Evolutionary conservation across 2,113 vertebrate species (phyloP).

Genomic region (Zosterops japonicus): DNA sequence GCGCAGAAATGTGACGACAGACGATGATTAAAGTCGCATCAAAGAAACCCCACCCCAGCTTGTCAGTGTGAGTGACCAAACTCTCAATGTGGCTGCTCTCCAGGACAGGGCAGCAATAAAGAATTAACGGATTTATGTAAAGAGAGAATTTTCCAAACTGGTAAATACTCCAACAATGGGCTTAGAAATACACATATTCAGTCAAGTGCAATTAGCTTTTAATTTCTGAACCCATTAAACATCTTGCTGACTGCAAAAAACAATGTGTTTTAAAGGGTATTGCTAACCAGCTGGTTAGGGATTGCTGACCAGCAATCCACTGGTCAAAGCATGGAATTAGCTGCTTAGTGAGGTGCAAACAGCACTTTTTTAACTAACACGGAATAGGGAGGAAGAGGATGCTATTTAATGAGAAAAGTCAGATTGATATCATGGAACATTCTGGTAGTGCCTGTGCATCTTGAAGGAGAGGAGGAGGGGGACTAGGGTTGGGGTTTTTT

Average conservation of each 20-base stretch:
- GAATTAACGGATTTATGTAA: conserved; percentile 5
- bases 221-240: conserved; percentile 61
- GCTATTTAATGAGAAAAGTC: conserved; percentile 35
- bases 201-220: conserved; percentile 57
- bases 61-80: neutral
- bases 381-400: neutral
- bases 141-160: neutral
- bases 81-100: neutral
- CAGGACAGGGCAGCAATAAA: neutral
- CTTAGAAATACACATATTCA: conserved; percentile 35
- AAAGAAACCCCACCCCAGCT: neutral
- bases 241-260: conserved; percentile 55
- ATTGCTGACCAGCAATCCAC: conserved; percentile 26
- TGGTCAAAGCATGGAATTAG: conserved; percentile 28
- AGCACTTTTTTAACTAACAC: conserved; percentile 37
- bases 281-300: conserved; percentile 36
- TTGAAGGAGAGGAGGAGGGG: conserved; percentile 5
- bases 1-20: accelerated
- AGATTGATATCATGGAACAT: conserved; percentile 29
- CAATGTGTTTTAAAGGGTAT: neutral
- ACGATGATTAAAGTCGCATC: neutral
- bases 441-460: conserved; percentile 22
- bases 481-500: neutral
- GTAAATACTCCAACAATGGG: conserved; percentile 12
- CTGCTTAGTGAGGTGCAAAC: conserved; percentile 43